Conservation (phyloP, 2,797 vertebrate genomes). For the Myotis pilosus region DNA sequence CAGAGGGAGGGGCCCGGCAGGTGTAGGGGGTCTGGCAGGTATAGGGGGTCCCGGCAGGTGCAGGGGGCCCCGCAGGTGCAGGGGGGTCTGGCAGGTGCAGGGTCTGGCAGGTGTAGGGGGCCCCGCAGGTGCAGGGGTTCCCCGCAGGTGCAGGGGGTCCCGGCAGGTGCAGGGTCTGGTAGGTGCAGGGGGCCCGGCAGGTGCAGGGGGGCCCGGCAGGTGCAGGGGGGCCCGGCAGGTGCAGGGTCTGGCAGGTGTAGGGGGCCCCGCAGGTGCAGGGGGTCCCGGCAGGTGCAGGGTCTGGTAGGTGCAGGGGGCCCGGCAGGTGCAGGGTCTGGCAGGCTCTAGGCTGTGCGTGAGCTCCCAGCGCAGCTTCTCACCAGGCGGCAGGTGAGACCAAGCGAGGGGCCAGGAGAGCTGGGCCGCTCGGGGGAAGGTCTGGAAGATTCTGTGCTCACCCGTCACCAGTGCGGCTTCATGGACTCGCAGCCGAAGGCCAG, state of each 20-base stretch:
- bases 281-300: too few relatives aligned
- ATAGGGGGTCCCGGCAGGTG: neutral
- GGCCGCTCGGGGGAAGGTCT: rapidly evolving
- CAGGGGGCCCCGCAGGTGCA: neutral
- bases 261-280: too few relatives aligned
- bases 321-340: neutral
- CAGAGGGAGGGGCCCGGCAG: too few relatives aligned
- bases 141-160: too few relatives aligned
- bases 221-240: neutral
- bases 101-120: too few relatives aligned
- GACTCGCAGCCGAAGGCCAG: rapidly evolving
- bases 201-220: neutral
- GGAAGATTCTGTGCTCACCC: neutral
- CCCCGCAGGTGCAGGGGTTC: too few relatives aligned
- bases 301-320: neutral
- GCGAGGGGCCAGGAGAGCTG: rapidly evolving
- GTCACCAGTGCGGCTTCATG: too few relatives aligned
- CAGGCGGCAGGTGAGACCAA: rapidly evolving
- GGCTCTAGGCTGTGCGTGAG: neutral
- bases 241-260: neutral
- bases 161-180: neutral
- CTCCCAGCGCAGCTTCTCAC: neutral
- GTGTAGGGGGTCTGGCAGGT: neutral
- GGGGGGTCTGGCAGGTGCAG: too few relatives aligned
- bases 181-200: too few relatives aligned